A percentile compares a stretch with the other conserved stretches of the same genome.
phyloP scores from a whole-genome alignment of 2,797 vertebrate genomes.

The Orestias chungarensis region DNA sequence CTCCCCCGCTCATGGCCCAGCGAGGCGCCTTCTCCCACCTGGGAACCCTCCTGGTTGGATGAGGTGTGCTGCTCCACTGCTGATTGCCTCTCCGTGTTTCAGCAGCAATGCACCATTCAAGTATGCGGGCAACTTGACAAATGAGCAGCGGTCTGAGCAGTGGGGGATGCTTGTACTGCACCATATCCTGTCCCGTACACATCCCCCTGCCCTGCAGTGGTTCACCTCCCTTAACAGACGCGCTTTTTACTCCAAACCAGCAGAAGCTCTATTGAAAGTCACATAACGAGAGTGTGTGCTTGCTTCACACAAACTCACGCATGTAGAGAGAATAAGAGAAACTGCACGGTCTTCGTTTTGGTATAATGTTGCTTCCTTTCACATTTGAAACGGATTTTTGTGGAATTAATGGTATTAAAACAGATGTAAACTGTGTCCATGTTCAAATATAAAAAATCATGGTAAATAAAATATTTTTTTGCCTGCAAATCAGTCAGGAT shows the following conservation, averaged over 20 bases:
- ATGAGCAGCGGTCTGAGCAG: slow-evolving; percentile 79
- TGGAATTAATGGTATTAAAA: neutral
- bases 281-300: slow-evolving; percentile 14
- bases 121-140: slow-evolving; percentile 84
- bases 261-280: slow-evolving; percentile 45
- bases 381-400: neutral
- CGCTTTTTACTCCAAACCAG: slow-evolving; percentile 45
- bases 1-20: slow-evolving; percentile 46
- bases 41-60: slow-evolving; percentile 63
- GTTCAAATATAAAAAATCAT: neutral
- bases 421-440: neutral
- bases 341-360: neutral
- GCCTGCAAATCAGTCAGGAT: neutral
- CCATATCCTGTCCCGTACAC: slow-evolving; percentile 76
- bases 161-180: slow-evolving; percentile 79
- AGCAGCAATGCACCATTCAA: slow-evolving; percentile 86
- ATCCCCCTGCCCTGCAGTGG: slow-evolving; percentile 68
- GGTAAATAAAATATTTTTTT: no score
- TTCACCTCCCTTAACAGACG: slow-evolving; percentile 61
- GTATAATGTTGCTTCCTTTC: neutral
- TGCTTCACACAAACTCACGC: slow-evolving; percentile 22
- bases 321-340: neutral
- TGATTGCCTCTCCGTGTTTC: slow-evolving; percentile 73
- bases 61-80: slow-evolving; percentile 69
- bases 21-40: slow-evolving; percentile 66